Conservation (phyloP, 2,888 invertebrate genomes). For the Octodonta nipae region DNA sequence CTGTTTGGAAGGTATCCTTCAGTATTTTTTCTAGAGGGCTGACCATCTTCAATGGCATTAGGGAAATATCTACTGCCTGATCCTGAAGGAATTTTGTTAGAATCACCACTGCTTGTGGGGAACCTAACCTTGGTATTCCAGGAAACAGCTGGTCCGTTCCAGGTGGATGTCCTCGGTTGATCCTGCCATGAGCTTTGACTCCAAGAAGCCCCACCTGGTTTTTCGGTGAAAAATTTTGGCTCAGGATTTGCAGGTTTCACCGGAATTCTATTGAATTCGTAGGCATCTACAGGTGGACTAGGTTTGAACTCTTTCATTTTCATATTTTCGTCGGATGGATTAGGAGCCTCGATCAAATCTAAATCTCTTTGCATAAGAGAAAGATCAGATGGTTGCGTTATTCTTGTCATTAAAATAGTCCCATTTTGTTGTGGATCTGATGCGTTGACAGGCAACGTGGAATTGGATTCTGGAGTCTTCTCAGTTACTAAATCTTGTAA, state of each 20-base stretch:
- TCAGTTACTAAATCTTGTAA: too few relatives aligned
- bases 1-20: too few relatives aligned
- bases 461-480: too few relatives aligned
- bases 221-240: constrained; percentile 7
- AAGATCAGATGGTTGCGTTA: constrained; percentile 17
- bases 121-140: constrained; percentile 1
- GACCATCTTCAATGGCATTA: constrained; percentile 7
- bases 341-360: too few relatives aligned
- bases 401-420: constrained; percentile 10
- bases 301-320: constrained; percentile 34
- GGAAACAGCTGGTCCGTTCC: neutral
- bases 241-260: constrained; percentile 15
- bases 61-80: neutral
- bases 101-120: neutral
- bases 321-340: constrained; percentile 2
- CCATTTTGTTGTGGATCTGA: neutral
- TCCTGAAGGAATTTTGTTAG: neutral
- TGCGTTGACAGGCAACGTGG: neutral
- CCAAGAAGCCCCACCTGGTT: constrained; percentile 1
- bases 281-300: constrained; percentile 40
- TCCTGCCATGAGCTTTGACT: constrained; percentile 2
- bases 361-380: too few relatives aligned
- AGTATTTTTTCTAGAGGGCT: too few relatives aligned
- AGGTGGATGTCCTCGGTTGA: neutral
- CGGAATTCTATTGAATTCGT: constrained; percentile 36